Base-by-base conservation (phyloP, 2,113 vertebrate species). In the Alligator mississippiensis region DNA sequence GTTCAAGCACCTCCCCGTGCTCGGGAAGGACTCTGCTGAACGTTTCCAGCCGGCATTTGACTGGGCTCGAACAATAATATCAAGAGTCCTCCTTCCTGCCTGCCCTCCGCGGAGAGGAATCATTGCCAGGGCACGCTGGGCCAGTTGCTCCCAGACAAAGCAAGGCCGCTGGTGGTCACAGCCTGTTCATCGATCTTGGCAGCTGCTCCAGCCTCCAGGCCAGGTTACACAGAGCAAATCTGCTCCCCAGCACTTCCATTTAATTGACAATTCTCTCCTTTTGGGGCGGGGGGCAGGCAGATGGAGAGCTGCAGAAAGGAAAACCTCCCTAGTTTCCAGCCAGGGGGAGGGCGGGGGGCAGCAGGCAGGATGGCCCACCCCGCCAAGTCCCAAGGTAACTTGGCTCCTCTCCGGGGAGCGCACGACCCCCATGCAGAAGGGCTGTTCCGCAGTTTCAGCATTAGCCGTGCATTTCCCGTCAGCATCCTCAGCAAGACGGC, bases 301-400 rank as follows among this genome's bases (percentile, higher is more conserved):
- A 93, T 22, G 89, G 90, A 97, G 97, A 97, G 95, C 93, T 97
- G 95, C 13, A 55, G 95, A 86, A 88, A 96, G 96, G 94, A 96
- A 96, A 96, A 95, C 66, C 77, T 77, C 24, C 93, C 77, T 6
- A 3, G 22, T 54, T 96, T 57, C 64, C 58, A 82, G 87, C 21
- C 9, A 21, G 30, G n/a, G 84, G 89, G 47, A 47, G 47, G 8
- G 61, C 61, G 61, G 9, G 22, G 61, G 61, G 22, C 22, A 11
- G 25, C 19, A 19, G 22, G 61, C 21, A 6, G 22, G 61, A 62
- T 9, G 11, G 11, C 61, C 61, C 63, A 5, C 63, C 21, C 47
- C 38, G 38, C 38, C 47, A 47, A 47, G 47, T 47, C 47, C 47
- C 47, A 47, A 47, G 7, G 47, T 9, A 47, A 47, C 47, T 47